Evolutionary conservation across 2,888 invertebrate genomes (phyloP).

Genomic region (Rhamnusium bicolor): DNA sequence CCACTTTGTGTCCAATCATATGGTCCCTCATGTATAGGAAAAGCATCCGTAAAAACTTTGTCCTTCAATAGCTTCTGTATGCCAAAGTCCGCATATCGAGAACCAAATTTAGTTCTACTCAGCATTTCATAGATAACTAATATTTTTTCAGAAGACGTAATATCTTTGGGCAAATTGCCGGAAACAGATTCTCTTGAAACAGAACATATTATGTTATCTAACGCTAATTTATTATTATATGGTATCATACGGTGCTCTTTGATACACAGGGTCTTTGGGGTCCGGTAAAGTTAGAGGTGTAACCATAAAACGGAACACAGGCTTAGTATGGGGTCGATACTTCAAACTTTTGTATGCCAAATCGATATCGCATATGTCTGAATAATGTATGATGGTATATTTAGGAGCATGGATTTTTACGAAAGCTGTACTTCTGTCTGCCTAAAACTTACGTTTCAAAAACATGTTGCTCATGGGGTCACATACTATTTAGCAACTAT

Average conservation of each 20-base stretch:
- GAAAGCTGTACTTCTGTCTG: constrained; percentile 58
- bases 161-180: constrained; percentile 48
- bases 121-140: constrained; percentile 62
- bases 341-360: constrained; percentile 53
- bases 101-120: constrained; percentile 58
- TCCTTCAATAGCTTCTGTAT: constrained; percentile 57
- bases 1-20: constrained; percentile 59
- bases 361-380: constrained; percentile 56
- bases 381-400: constrained; percentile 52
- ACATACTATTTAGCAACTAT: too few species aligned
- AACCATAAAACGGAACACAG: constrained; percentile 53
- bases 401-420: constrained; percentile 63
- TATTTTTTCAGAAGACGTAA: constrained; percentile 63
- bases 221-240: not conserved
- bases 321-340: constrained; percentile 45
- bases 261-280: constrained; percentile 47
- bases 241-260: constrained; percentile 57
- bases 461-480: not conserved
- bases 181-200: constrained; percentile 47
- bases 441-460: constrained; percentile 44
- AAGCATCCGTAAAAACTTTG: constrained; percentile 60
- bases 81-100: constrained; percentile 56
- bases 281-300: constrained; percentile 57
- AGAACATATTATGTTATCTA: not conserved
- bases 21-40: constrained; percentile 66